Evolutionary conservation across 2,113 vertebrate genomes (phyloP).

Genomic region (Brienomyrus longianalis): DNA sequence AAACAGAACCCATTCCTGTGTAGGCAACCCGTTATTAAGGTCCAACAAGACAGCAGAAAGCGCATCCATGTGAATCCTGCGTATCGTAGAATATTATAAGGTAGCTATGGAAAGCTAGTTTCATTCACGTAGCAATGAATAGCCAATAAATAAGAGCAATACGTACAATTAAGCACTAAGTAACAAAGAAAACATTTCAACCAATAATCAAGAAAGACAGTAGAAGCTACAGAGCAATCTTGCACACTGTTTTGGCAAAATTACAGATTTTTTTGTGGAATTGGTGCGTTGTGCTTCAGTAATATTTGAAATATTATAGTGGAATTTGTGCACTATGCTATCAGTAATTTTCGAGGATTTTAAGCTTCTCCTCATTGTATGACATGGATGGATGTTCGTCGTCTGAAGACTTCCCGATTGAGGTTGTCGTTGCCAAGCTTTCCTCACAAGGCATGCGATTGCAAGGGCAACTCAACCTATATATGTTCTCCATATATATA

Average conservation of each 20-base stretch:
- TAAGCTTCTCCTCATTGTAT: too few species aligned
- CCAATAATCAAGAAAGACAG: not conserved
- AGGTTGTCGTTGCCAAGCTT: too few species aligned
- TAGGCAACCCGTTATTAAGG: not conserved
- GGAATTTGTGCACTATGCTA: too few species aligned
- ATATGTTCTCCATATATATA: too few species aligned
- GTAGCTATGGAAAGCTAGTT: not conserved
- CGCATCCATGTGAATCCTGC: not conserved
- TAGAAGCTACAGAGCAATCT: not conserved
- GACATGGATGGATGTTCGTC: too few species aligned
- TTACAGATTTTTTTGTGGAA: not conserved
- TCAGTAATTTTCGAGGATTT: too few species aligned
- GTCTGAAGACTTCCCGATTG: too few species aligned
- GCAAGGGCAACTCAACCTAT: too few species aligned
- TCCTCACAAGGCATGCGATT: too few species aligned
- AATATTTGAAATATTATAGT: too few species aligned
- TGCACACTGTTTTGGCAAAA: not conserved
- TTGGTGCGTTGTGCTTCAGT: not conserved
- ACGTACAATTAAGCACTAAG: not conserved
- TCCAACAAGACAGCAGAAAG: not conserved
- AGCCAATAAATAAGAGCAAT: not conserved
- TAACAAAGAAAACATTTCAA: not conserved
- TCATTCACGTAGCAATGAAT: not conserved
- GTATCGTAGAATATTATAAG: not conserved
- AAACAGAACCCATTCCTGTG: not conserved